Evolutionary conservation across 2,888 invertebrate genomes (phyloP), one percentile per base, ranked within the genome.

Genomic region (Esperia sulphurella): DNA sequence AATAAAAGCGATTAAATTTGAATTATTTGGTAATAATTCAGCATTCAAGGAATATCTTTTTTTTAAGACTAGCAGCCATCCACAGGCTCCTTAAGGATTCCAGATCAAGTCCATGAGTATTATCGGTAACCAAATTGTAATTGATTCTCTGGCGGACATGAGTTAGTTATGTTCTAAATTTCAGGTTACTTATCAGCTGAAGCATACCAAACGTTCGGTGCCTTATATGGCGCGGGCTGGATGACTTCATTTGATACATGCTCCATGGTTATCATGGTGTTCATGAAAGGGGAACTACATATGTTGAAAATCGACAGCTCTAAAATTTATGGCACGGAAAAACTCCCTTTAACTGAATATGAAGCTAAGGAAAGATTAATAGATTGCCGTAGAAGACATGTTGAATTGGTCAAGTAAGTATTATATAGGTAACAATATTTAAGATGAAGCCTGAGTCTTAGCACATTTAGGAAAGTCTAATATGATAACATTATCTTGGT

Each of bases 211-310:
- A 77, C 74, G n/a, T 84, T 73, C 41, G 83, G 75, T 0, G 74
- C 85, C 0, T 72, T 84, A 0, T 83, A 83, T 3, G 88, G 84
- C 0, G 80, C 81, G 0, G 85, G 85, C 0, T 87, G 84, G 85
- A 86, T 87, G 4, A 83, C 83, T 0, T 80, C 86, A 0, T 86
- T 81, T 44, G 88, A 88, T 49, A 75, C 83, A 0, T 84, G 78
- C 31, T 76, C 85, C 0, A 78, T 87, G 59, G 84, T 82, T 0
- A 79, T 80, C 0, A 87, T 88, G 87, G 81, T 85, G 0, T 88
- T 85, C 55, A 81, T 87, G 41, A 79, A 64, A 68, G 68, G 71
- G 7, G 85, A 86, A 52, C 46, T 87, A 35, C 75, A 84, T 47
- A 48, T 86, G 30, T 47, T 87, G 8, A 76, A 69, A 44, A 68